Percentiles rank a stretch among this genome's conserved stretches.
Evolutionary conservation across 2,113 vertebrate species (phyloP).

Genomic region (Paedocypris sp.): DNA sequence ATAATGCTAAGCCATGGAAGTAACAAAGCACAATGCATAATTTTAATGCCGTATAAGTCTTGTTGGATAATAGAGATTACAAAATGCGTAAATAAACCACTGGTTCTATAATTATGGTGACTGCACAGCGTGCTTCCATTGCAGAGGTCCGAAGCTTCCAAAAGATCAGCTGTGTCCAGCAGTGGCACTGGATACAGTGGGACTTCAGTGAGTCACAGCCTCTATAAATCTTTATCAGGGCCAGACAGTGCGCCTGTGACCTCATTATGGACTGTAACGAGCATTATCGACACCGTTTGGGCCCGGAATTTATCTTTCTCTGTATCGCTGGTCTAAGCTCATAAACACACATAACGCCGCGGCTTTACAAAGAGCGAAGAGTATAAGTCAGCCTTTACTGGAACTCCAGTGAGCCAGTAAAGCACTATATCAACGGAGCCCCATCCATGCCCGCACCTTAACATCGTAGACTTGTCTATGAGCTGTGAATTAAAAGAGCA

Average conservation of each 20-base stretch:
- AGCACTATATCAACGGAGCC: background rate
- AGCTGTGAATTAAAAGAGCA: constrained; percentile 28
- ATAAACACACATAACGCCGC: constrained; percentile 17
- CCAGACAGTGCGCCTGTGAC: constrained; percentile 52
- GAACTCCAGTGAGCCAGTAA: constrained; percentile 17
- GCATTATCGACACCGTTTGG: constrained; percentile 44
- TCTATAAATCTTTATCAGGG: constrained; percentile 57
- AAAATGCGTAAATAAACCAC: too few relatives aligned
- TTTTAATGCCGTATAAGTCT: too few relatives aligned
- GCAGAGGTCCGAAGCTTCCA: too few relatives aligned
- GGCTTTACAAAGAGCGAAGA: constrained; percentile 18
- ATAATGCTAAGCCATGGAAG: too few relatives aligned
- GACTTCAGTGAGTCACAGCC: constrained; percentile 29
- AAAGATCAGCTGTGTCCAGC: constrained; percentile 13
- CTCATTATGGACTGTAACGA: constrained; percentile 53
- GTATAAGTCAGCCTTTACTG: constrained; percentile 25
- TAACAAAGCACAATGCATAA: too few relatives aligned
- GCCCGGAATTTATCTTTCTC: constrained; percentile 47
- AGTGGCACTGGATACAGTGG: background rate
- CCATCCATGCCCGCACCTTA: too few relatives aligned
- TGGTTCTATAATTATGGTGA: too few relatives aligned
- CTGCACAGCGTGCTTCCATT: too few relatives aligned
- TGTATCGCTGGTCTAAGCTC: constrained; percentile 8
- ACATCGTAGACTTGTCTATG: too few relatives aligned
- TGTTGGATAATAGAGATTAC: too few relatives aligned